phyloP scores from a whole-genome alignment of 2,113 vertebrate genomes.

The Sceloporus tristichus region DNA sequence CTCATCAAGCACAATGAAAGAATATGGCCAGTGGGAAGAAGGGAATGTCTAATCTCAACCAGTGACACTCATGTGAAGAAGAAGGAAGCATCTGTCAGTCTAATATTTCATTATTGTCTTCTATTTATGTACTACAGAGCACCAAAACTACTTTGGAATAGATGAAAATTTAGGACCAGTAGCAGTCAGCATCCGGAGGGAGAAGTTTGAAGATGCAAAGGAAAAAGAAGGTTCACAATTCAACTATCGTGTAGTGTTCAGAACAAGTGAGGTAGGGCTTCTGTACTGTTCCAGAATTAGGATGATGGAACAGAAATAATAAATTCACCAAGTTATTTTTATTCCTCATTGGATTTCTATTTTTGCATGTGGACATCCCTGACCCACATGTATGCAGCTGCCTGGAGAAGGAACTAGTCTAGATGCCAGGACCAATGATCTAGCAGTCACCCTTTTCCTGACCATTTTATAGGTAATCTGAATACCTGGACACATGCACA shows the following conservation, averaged over 20 bases:
- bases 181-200: conserved; percentile 93
- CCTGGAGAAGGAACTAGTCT: not conserved
- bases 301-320: conserved; percentile 9
- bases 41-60: not conserved
- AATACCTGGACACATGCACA: not conserved
- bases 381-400: not conserved
- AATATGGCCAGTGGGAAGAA: not conserved
- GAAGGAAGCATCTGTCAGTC: not conserved
- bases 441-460: not conserved
- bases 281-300: conserved; percentile 7
- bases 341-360: not conserved
- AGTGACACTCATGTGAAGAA: not conserved
- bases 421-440: not conserved
- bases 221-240: conserved; percentile 94
- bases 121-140: conserved; percentile 79
- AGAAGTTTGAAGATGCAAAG: conserved; percentile 92
- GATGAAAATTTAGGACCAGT: conserved; percentile 96
- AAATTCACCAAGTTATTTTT: not conserved
- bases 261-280: conserved; percentile 93
- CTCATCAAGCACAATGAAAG: not conserved
- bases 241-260: conserved; percentile 94
- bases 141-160: conserved; percentile 97
- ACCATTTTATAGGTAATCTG: not conserved
- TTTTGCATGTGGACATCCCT: not conserved
- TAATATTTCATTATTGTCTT: conserved; percentile 36